Conservation (phyloP, 2,113 vertebrate species). For the Lipophrys pholis region DNA sequence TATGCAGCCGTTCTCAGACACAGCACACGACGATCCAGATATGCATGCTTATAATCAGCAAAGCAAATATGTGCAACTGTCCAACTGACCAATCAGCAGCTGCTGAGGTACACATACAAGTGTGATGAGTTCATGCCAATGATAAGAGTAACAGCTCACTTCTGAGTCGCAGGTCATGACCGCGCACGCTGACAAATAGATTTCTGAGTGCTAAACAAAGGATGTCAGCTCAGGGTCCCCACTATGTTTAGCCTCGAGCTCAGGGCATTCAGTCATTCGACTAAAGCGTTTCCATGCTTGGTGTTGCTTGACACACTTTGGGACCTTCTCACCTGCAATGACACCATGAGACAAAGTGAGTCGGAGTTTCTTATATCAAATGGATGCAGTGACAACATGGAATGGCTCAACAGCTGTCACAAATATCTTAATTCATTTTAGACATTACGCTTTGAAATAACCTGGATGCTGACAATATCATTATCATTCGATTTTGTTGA, state of each 20-base stretch:
- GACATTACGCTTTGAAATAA: too few relatives aligned
- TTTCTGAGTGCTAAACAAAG: slow-evolving; percentile 48
- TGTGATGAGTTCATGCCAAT: slow-evolving; percentile 53
- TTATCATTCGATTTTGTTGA: too few relatives aligned
- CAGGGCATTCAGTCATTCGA: slow-evolving; percentile 36
- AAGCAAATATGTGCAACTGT: neutral
- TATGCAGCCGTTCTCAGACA: slow-evolving; percentile 31
- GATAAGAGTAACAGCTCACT: slow-evolving; percentile 57
- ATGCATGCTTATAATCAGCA: slow-evolving; percentile 49
- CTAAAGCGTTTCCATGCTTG: slow-evolving; percentile 33
- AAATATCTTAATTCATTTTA: too few relatives aligned
- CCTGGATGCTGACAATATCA: too few relatives aligned
- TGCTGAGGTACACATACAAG: slow-evolving; percentile 41
- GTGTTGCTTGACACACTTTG: slow-evolving; percentile 28
- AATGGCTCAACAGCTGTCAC: neutral
- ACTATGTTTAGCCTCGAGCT: slow-evolving; percentile 58
- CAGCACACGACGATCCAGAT: slow-evolving; percentile 31
- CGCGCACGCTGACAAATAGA: slow-evolving; percentile 32
- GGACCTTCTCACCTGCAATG: slow-evolving; percentile 2
- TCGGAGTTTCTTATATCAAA: slow-evolving; percentile 14
- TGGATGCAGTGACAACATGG: slow-evolving; percentile 12
- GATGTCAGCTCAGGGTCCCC: slow-evolving; percentile 26
- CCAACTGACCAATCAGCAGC: slow-evolving; percentile 49
- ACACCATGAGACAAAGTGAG: slow-evolving; percentile 18
- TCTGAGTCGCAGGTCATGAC: slow-evolving; percentile 49